Evolutionary conservation across 2,113 vertebrate genomes (phyloP), one percentile per base, ranked within the genome.

Genomic region (Chlorocebus sabaeus): DNA sequence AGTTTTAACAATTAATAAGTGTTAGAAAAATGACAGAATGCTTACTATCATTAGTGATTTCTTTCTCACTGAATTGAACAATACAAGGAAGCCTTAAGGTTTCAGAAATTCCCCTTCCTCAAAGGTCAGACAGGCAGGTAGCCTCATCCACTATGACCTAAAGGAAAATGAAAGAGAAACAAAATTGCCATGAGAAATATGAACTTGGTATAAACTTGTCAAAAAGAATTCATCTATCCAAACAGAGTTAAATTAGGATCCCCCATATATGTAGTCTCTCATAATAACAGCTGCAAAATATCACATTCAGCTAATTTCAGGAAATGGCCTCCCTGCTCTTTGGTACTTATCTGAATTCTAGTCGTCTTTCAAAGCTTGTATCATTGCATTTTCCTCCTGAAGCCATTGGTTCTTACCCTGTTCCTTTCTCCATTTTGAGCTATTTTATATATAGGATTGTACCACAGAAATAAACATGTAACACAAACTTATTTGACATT

Each of bases 91-190:
- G 38, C 0, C 87, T 76, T 89, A 22, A 22, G 38, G 52, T 38
- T 85, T 73, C 68, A 89, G 78, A 89, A 93, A 84, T 38, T n/a
- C 10, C 25, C 32, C 23, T 57, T 17, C 72, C 32, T 35, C 38
- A 75, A 86, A 50, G 38, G 68, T 89, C 61, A 93, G 43, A 38
- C 9, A 89, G 82, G 14, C 70, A 91, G 79, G 59, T 73, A 70
- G 35, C 43, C 40, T 43, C 38, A 81, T 80, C 48, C 48, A 79
- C 43, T 48, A 22, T 23, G 16, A 50, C 48, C 64, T 59, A 25
- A 92, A 78, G 25, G 40, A 97, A 96, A 86, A 75, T 86, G 38
- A 82, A 94, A 96, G 35, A 87, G 72, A 88, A 93, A 82, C 38
- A 93, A 93, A 90, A 87, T 76, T 43, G 80, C 4, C n/a, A 43